A percentile compares a stretch with the other conserved stretches of the same genome.
Evolutionary conservation across 2,797 vertebrate genomes (phyloP).

Genomic region (Amblyraja radiata): DNA sequence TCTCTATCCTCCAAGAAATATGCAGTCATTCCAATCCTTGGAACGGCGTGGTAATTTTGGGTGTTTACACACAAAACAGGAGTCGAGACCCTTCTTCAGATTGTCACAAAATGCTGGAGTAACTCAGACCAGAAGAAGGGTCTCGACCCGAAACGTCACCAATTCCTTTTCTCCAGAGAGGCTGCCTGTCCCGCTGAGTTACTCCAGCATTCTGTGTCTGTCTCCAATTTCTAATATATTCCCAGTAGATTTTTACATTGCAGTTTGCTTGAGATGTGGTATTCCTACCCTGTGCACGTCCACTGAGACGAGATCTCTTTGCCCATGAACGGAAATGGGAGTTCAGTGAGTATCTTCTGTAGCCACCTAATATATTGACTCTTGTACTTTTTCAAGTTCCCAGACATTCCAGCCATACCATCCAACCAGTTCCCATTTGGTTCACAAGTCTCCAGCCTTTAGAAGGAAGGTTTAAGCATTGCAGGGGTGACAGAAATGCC

Average conservation of each 20-base stretch:
- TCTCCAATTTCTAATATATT: neutral
- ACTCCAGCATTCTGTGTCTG: too few relatives aligned
- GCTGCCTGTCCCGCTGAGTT: too few relatives aligned
- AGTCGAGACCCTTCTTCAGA: too few relatives aligned
- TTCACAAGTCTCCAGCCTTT: neutral
- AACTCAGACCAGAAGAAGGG: too few relatives aligned
- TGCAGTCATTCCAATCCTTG: too few relatives aligned
- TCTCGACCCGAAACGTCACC: too few relatives aligned
- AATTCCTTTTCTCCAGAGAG: too few relatives aligned
- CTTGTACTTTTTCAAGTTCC: neutral
- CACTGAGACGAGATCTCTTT: neutral
- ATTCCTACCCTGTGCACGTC: neutral
- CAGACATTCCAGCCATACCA: neutral
- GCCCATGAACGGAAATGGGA: neutral
- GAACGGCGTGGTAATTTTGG: too few relatives aligned
- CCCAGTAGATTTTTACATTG: neutral
- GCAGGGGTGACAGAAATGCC: neutral
- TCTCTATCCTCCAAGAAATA: too few relatives aligned
- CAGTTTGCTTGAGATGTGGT: neutral
- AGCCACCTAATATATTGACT: neutral
- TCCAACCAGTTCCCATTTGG: neutral
- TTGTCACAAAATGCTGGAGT: too few relatives aligned
- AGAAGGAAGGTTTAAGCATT: neutral
- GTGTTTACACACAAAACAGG: too few relatives aligned
- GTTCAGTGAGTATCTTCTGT: neutral